Evolutionary conservation across 2,888 invertebrate genomes (phyloP).

Genomic region (Allophyes oxyacanthae): DNA sequence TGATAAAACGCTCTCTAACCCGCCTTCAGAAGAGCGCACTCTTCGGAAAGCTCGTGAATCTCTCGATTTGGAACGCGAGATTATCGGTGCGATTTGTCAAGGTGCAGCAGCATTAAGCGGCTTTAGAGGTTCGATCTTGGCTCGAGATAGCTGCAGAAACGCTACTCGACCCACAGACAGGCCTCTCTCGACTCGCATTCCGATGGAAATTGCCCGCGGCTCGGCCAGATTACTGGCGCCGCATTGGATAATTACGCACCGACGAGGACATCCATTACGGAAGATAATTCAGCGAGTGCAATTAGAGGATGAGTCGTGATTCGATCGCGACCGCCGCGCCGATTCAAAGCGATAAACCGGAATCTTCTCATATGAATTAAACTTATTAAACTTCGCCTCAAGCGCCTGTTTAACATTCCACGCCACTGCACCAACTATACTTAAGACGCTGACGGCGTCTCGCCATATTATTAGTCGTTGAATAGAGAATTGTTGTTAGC

Average conservation of each 20-base stretch:
- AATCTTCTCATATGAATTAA: conserved; percentile 70
- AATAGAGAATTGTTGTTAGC: conserved; percentile 51
- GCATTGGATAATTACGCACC: conserved; percentile 80
- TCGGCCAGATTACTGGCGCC: conserved; percentile 79
- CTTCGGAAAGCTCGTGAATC: conserved; percentile 56
- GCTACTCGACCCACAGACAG: conserved; percentile 77
- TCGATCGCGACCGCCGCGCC: conserved; percentile 64
- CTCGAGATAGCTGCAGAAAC: conserved; percentile 75
- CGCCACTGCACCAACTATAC: conserved; percentile 59
- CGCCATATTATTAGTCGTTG: conserved; percentile 60
- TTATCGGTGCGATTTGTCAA: conserved; percentile 74
- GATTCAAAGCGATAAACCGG: conserved; percentile 66
- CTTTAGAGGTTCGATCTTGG: conserved; percentile 65
- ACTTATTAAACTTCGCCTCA: conserved; percentile 67
- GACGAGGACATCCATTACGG: conserved; percentile 83
- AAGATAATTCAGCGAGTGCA: conserved; percentile 82
- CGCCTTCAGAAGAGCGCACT: conserved; percentile 50
- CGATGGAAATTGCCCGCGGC: conserved; percentile 79
- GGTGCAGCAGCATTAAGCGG: conserved; percentile 62
- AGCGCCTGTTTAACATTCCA: conserved; percentile 71
- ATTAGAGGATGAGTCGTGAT: conserved; percentile 81
- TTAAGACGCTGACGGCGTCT: conserved; percentile 63
- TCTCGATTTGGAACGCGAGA: conserved; percentile 60
- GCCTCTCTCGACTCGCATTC: conserved; percentile 73
- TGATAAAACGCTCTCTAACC: conserved; percentile 53